Percentiles rank a stretch among this genome's conserved stretches.
phyloP scores from a whole-genome alignment of 1,140 invertebrate species.

The Oryctes rhinoceros region DNA sequence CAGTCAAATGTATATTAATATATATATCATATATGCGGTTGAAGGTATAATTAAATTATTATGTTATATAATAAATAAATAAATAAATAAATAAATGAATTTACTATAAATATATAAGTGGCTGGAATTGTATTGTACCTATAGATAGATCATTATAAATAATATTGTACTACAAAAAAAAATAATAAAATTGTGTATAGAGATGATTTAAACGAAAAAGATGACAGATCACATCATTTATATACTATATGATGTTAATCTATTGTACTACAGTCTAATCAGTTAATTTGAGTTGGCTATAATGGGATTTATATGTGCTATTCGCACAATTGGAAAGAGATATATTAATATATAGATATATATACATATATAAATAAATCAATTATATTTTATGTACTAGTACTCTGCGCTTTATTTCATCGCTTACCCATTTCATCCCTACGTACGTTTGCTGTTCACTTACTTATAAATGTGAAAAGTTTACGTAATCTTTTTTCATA shows the following conservation, averaged over 20 bases:
- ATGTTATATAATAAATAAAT: constrained; percentile 47
- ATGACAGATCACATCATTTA: constrained; percentile 45
- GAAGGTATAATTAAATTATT: constrained; percentile 51
- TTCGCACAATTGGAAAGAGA: constrained; percentile 48
- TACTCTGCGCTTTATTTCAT: constrained; percentile 48
- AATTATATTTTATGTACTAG: constrained; percentile 58
- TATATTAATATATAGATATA: constrained; percentile 56
- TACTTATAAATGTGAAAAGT: background rate
- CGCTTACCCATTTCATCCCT: background rate
- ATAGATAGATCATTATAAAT: constrained; percentile 49
- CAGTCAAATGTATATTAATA: constrained; percentile 53
- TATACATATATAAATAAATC: constrained; percentile 53
- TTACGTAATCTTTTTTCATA: no score
- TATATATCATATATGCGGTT: constrained; percentile 48
- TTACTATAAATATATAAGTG: constrained; percentile 47
- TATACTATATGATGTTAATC: constrained; percentile 51
- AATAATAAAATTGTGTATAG: constrained; percentile 43
- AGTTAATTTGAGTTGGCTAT: constrained; percentile 53
- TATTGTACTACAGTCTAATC: constrained; percentile 53
- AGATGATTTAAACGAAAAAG: constrained; percentile 29
- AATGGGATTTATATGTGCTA: constrained; percentile 52
- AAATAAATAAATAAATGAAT: constrained; percentile 52
- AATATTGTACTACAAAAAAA: constrained; percentile 42
- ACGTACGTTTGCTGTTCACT: background rate
- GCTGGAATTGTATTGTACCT: constrained; percentile 52